Evolutionary conservation across 2,888 invertebrate genomes (phyloP).

Genomic region (Halictus ligatus): DNA sequence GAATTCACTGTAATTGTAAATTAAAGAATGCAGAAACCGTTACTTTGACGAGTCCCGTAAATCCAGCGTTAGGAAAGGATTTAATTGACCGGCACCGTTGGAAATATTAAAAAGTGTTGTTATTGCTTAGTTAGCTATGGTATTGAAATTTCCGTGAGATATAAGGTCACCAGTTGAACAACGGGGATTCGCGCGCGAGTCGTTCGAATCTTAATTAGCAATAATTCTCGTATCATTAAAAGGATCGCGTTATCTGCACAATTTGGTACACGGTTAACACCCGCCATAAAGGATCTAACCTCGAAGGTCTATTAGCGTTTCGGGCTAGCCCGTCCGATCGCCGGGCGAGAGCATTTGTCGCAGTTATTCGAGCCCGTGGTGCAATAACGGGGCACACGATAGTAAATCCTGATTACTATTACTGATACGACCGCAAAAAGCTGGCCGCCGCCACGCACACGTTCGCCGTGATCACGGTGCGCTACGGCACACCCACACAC

Average conservation of each 20-base stretch:
- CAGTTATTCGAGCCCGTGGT: conserved; percentile 65
- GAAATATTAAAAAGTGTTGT: too few relatives aligned
- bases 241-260: conserved; percentile 20
- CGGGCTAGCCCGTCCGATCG: background rate
- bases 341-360: conserved; percentile 60
- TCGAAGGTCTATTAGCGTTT: conserved; percentile 15
- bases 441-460: conserved; percentile 39
- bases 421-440: conserved; percentile 66
- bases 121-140: too few relatives aligned
- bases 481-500: background rate
- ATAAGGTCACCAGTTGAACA: background rate
- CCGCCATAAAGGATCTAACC: conserved; percentile 24
- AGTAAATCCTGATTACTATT: conserved; percentile 72
- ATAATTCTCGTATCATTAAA: conserved; percentile 1
- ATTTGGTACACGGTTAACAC: conserved; percentile 53
- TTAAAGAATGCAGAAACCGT: too few relatives aligned
- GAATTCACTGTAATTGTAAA: too few relatives aligned
- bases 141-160: background rate
- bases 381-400: conserved; percentile 67
- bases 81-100: too few relatives aligned
- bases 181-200: background rate
- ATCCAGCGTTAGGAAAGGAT: too few relatives aligned
- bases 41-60: too few relatives aligned
- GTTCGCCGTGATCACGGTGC: background rate
- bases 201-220: conserved; percentile 22